Conservation (phyloP, 1,140 invertebrate species). For the Drosophila miranda region DNA sequence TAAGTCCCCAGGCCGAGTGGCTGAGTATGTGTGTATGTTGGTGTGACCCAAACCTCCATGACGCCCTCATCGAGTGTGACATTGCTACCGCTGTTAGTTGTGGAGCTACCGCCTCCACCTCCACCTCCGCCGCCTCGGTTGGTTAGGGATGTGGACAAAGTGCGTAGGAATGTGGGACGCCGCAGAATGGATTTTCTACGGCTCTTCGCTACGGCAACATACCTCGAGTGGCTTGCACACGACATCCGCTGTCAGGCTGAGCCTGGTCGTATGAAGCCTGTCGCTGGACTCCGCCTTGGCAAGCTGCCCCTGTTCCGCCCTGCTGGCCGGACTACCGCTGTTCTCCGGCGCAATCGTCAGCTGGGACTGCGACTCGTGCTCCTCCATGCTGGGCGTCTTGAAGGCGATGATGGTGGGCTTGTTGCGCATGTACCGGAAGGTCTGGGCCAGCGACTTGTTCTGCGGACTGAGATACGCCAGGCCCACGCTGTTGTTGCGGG, state of each 20-base stretch:
- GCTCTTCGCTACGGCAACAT: slow-evolving; percentile 43
- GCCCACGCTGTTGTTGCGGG: slow-evolving; percentile 86
- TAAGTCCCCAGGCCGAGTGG: slow-evolving; percentile 12
- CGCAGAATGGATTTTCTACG: slow-evolving; percentile 64
- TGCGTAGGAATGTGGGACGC: slow-evolving; percentile 76
- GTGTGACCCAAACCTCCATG: slow-evolving; percentile 75
- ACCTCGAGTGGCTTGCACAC: slow-evolving; percentile 92
- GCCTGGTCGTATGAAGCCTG: slow-evolving; percentile 46
- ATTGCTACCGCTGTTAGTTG: slow-evolving; percentile 81
- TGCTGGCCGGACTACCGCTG: slow-evolving; percentile 42
- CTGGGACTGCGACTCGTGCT: slow-evolving; percentile 85
- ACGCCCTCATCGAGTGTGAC: slow-evolving; percentile 81
- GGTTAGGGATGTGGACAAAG: slow-evolving; percentile 72
- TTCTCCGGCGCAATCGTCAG: slow-evolving; percentile 21
- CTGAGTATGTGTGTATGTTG: slow-evolving; percentile 26
- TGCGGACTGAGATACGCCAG: slow-evolving; percentile 89
- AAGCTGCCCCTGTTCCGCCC: slow-evolving; percentile 84
- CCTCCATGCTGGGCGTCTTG: slow-evolving; percentile 89
- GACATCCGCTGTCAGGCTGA: slow-evolving; percentile 83
- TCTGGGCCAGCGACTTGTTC: slow-evolving; percentile 90
- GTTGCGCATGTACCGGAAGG: slow-evolving; percentile 92
- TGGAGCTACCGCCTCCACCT: slow-evolving; percentile 62
- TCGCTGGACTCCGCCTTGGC: slow-evolving; percentile 28
- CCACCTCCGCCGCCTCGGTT: slow-evolving; percentile 59
- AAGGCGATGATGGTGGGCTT: slow-evolving; percentile 94